phyloP scores from a whole-genome alignment of 2,888 invertebrate species.

The Drosophila anomelani region DNA sequence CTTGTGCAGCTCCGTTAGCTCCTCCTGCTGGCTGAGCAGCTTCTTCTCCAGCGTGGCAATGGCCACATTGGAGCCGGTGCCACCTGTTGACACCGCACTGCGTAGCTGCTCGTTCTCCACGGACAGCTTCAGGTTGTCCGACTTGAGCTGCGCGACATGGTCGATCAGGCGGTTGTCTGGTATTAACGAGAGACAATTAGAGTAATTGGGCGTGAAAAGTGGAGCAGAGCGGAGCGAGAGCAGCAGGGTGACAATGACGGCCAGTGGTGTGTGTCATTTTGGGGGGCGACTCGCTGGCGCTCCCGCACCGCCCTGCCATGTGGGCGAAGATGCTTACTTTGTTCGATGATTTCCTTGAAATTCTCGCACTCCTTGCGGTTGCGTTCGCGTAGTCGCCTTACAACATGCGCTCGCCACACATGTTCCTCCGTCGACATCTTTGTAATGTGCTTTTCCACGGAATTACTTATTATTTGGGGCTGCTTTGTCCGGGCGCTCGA shows the following conservation, averaged over 20 bases:
- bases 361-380: slow-evolving; percentile 90
- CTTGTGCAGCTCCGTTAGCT: slow-evolving; percentile 94
- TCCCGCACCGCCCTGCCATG: background rate
- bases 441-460: slow-evolving; percentile 10
- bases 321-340: slow-evolving; percentile 87
- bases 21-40: slow-evolving; percentile 94
- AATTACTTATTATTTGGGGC: slow-evolving; percentile 21
- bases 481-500: slow-evolving; percentile 10
- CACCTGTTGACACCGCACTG: slow-evolving; percentile 86
- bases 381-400: slow-evolving; percentile 89
- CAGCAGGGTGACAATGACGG: slow-evolving; percentile 1
- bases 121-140: slow-evolving; percentile 93
- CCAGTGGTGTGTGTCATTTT: slow-evolving; percentile 14
- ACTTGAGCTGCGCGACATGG: slow-evolving; percentile 90
- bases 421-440: slow-evolving; percentile 82
- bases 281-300: slow-evolving; percentile 7
- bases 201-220: slow-evolving; percentile 22
- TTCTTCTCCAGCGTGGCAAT: slow-evolving; percentile 93
- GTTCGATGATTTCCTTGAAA: slow-evolving; percentile 91
- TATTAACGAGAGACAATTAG: slow-evolving; percentile 59
- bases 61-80: slow-evolving; percentile 85
- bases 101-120: slow-evolving; percentile 93
- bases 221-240: slow-evolving; percentile 12
- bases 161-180: slow-evolving; percentile 95
- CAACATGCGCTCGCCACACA: slow-evolving; percentile 90